Percentiles rank a stretch among this genome's conserved stretches.
Evolutionary conservation across 2,888 invertebrate genomes (phyloP).

Genomic region (Pristionchus arcanus): DNA sequence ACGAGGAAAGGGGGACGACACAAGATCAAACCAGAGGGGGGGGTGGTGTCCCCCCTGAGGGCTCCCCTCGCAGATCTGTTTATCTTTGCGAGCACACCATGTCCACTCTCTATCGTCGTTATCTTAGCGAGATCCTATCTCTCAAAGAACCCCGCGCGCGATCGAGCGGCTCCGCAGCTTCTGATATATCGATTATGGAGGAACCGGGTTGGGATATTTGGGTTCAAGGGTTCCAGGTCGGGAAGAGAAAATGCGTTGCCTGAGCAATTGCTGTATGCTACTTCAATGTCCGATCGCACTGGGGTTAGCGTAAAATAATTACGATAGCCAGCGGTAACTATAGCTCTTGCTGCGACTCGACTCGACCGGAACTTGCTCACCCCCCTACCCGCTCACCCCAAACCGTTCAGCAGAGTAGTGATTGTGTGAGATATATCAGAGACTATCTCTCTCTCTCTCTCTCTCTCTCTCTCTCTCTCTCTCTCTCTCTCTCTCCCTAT

Average conservation of each 20-base stretch:
- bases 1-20: neutral
- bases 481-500: constrained; percentile 3
- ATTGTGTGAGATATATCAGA: constrained; percentile 28
- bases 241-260: neutral
- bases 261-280: neutral
- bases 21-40: constrained; percentile 9
- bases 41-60: neutral
- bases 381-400: neutral
- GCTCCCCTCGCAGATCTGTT: constrained; percentile 1
- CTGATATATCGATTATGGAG: neutral
- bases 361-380: neutral
- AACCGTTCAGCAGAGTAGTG: constrained; percentile 36
- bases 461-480: neutral
- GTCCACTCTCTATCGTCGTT: constrained; percentile 34
- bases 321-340: neutral
- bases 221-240: neutral
- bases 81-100: constrained; percentile 25
- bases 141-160: constrained; percentile 27
- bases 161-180: neutral
- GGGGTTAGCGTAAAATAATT: neutral
- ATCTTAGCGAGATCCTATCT: neutral
- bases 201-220: neutral
- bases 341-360: neutral
- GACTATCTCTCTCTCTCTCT: neutral
- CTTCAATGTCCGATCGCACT: no score